Evolutionary conservation across 1,140 invertebrate genomes (phyloP).

Genomic region (Pantala flavescens): DNA sequence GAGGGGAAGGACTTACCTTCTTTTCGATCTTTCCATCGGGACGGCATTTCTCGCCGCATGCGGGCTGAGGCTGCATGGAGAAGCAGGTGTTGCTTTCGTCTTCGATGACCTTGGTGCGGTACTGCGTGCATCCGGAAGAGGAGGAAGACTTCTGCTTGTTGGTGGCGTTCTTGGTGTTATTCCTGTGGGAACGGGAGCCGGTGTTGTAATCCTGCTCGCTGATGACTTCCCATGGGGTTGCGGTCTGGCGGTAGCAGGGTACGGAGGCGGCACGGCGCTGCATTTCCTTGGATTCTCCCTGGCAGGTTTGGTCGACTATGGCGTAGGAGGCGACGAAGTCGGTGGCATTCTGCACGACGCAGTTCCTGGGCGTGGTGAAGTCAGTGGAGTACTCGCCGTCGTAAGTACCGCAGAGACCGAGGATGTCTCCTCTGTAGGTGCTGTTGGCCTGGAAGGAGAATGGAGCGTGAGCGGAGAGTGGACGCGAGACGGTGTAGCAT

Average conservation of each 20-base stretch:
- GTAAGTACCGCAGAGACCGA: slow-evolving; percentile 54
- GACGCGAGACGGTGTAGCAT: neutral
- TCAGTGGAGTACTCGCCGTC: slow-evolving; percentile 44
- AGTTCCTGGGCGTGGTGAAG: slow-evolving; percentile 45
- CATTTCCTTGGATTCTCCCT: slow-evolving; percentile 32
- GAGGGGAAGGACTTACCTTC: slow-evolving; percentile 15
- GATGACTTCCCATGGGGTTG: slow-evolving; percentile 38
- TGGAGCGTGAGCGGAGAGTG: neutral
- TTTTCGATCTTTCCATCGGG: slow-evolving; percentile 28
- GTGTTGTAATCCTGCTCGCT: slow-evolving; percentile 24
- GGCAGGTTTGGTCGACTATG: slow-evolving; percentile 33
- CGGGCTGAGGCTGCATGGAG: slow-evolving; percentile 36
- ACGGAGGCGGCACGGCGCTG: slow-evolving; percentile 29
- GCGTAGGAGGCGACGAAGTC: slow-evolving; percentile 45
- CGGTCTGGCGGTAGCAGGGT: slow-evolving; percentile 32
- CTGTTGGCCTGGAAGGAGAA: slow-evolving; percentile 26
- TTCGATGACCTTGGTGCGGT: slow-evolving; percentile 39
- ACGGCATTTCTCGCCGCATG: slow-evolving; percentile 37
- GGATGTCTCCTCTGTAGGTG: slow-evolving; percentile 38
- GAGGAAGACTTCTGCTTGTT: slow-evolving; percentile 20
- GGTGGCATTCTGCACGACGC: slow-evolving; percentile 37
- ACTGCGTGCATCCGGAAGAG: slow-evolving; percentile 22
- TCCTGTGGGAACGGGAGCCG: slow-evolving; percentile 22
- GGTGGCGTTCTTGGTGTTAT: slow-evolving; percentile 20
- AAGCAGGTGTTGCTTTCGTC: slow-evolving; percentile 43